phyloP scores from a whole-genome alignment of 2,113 vertebrate species.

The Anguilla rostrata region DNA sequence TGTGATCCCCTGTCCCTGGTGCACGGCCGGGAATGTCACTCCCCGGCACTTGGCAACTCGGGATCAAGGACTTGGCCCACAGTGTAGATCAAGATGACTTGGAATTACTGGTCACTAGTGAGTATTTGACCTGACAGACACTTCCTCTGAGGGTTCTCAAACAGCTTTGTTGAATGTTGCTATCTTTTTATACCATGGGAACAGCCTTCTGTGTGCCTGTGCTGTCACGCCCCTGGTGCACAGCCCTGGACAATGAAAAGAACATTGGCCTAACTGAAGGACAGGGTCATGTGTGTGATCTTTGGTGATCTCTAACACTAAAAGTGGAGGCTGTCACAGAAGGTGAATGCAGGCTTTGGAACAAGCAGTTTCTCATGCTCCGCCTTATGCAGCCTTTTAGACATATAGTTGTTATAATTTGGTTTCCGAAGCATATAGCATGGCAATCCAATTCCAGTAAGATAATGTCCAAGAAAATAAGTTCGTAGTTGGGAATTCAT shows the following conservation, averaged over 20 bases:
- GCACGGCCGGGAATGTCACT: conserved; percentile 52
- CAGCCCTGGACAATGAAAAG: background rate
- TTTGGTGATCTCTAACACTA: background rate
- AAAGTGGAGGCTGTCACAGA: background rate
- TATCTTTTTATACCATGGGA: conserved; percentile 36
- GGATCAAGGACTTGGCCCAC: background rate
- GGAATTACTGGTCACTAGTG: conserved; percentile 32
- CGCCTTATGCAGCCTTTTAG: background rate
- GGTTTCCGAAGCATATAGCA: too few species aligned
- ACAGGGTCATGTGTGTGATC: background rate
- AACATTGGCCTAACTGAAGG: background rate
- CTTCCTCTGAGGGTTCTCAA: conserved; percentile 34
- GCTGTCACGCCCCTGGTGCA: conserved; percentile 21
- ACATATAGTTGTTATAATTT: background rate
- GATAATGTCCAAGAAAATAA: background rate
- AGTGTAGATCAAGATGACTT: conserved; percentile 44
- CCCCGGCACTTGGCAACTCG: conserved; percentile 37
- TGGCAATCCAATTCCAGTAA: background rate
- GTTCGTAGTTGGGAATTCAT: background rate
- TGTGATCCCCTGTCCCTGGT: conserved; percentile 31
- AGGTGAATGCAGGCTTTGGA: background rate
- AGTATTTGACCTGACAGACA: conserved; percentile 44
- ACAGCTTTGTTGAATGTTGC: conserved; percentile 39
- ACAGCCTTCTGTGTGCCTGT: conserved; percentile 29
- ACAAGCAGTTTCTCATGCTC: background rate